Evolutionary conservation across 2,113 vertebrate genomes (phyloP).

Genomic region (Ailurus styani): DNA sequence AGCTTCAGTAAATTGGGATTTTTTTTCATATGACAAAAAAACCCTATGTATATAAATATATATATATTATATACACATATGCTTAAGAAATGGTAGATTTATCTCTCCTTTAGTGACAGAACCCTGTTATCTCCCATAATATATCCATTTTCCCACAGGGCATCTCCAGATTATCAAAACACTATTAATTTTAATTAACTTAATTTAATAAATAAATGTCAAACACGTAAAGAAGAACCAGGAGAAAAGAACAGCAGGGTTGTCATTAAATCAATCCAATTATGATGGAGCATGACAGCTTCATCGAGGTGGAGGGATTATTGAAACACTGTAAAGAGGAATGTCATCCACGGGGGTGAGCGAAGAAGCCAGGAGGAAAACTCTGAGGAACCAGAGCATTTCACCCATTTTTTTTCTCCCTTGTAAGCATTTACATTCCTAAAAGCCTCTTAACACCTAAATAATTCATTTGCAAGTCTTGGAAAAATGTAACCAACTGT

Average conservation of each 20-base stretch:
- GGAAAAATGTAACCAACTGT: slow-evolving; percentile 35
- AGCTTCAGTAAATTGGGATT: background rate
- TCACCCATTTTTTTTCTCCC: background rate
- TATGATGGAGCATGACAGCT: background rate
- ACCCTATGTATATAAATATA: too few species aligned
- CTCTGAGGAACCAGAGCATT: background rate
- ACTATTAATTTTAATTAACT: slow-evolving; percentile 49
- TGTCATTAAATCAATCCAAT: background rate
- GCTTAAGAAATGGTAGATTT: background rate
- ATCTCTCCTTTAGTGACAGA: background rate
- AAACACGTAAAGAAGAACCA: background rate
- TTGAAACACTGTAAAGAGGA: background rate
- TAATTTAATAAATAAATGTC: slow-evolving; percentile 50
- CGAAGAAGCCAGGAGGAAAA: background rate
- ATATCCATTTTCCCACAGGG: slow-evolving; percentile 25
- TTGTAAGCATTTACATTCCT: background rate
- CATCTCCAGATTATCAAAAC: slow-evolving; percentile 42
- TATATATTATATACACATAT: background rate
- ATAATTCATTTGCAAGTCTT: slow-evolving; percentile 49
- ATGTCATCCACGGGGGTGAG: background rate
- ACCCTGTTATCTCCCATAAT: background rate
- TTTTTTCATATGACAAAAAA: background rate
- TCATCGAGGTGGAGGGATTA: background rate
- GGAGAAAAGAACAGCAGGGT: background rate
- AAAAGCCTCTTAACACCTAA: slow-evolving; percentile 32